These are phyloP conservation scores for Meiosimyza decipiens DNA, from an alignment of 2,888 invertebrate genomes.

Conservation along the genomic window DNA sequence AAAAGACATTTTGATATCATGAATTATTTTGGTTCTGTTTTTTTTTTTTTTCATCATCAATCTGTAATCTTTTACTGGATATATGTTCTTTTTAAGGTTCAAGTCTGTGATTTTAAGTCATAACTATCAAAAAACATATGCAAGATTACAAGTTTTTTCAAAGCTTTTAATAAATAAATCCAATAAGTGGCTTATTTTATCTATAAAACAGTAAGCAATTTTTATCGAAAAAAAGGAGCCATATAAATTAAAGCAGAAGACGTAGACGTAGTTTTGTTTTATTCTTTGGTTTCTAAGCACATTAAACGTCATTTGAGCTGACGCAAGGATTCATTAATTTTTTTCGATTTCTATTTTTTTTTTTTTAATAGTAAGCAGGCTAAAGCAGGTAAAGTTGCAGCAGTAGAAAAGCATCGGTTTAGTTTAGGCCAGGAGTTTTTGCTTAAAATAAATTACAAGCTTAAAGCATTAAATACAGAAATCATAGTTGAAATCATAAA, in stretches of 20 bases:
- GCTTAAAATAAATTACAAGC: conserved; percentile 31
- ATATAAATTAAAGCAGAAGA: background rate
- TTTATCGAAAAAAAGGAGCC: background rate
- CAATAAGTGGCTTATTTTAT: no score
- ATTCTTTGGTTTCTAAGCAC: background rate
- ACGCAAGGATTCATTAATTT: conserved; percentile 17
- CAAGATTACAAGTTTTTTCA: no score
- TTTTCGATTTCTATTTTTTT: conserved; percentile 31
- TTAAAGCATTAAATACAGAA: conserved; percentile 20
- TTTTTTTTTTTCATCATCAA: no score
- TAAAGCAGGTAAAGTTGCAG: conserved; percentile 36
- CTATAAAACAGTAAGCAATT: no score
- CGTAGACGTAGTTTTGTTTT: background rate
- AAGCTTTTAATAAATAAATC: no score
- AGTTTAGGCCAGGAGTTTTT: conserved; percentile 22
- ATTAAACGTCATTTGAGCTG: background rate
- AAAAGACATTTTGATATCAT: no score
- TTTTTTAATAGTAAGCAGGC: conserved; percentile 39
- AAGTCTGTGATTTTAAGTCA: no score
- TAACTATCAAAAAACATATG: no score
- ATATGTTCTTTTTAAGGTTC: no score
- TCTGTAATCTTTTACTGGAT: no score
- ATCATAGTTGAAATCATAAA: background rate
- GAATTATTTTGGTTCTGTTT: no score
- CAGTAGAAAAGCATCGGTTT: conserved; percentile 34